Base-by-base conservation (phyloP, 2,113 vertebrate species). In the Xerus inauris region DNA sequence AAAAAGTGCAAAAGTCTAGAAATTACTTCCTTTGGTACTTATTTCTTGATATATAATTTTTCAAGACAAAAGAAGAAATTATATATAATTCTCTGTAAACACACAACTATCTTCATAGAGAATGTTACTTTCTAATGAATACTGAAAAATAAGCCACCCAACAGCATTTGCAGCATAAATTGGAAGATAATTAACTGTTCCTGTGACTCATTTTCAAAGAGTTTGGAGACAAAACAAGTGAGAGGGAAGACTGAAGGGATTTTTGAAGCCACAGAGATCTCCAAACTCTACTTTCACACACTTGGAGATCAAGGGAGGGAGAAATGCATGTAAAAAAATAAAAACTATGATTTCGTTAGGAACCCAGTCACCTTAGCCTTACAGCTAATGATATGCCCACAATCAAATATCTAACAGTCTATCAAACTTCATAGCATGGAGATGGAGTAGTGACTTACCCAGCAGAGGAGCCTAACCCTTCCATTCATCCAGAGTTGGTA, bases 141-240 rank as follows among this genome's bases (percentile, higher is more conserved):
- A 62, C 54, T 93, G 64, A 30, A 91, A 89, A 95, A 96, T 79
- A 91, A 97, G 71, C 45, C 6, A 67, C 30, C 26, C n/a, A n/a
- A 67, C 2, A 79, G 71, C 8, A 54, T 81, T 95, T 88, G 79
- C 24, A 73, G 32, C 75, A 64, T 77, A 85, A 91, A 94, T 1
- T 62, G 59, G 82, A 88, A 89, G 89, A 87, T 62, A 93, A 91
- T 91, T 88, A 96, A 92, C 83, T 80, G 35, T 95, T 97, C 32
- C 24, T 20, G 91, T 57, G 59, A 95, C 16, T 97, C 87, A 79
- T 94, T 96, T 96, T 81, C 83, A 97, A 89, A 94, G 79, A 38
- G 7, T 20, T 91, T 75, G n/a, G 89, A 83, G 57, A 96, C 30
- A 94, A 91, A 40, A 89, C 71, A 69, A 69, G 38, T 75, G 69